A percentile compares a stretch with the other conserved stretches of the same genome.
Conservation (phyloP, 2,888 invertebrate species). For the Drosophila borealis region DNA sequence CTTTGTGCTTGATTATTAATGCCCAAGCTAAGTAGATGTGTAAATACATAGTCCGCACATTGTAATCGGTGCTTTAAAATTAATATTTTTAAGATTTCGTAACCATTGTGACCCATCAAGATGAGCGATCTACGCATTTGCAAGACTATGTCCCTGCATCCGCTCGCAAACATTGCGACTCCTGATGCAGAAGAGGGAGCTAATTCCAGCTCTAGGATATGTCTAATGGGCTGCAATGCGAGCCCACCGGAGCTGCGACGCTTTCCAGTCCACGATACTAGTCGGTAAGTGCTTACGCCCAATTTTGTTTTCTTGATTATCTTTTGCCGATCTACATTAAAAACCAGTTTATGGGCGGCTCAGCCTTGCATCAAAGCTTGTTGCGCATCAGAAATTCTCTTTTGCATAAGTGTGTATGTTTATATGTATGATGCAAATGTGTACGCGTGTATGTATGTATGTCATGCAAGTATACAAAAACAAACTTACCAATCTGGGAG, state of each 20-base stretch:
- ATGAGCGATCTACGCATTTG: slow-evolving; percentile 67
- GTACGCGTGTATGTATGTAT: slow-evolving; percentile 1
- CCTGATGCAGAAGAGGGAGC: background rate
- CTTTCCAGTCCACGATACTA: slow-evolving; percentile 76
- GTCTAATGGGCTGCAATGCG: slow-evolving; percentile 74
- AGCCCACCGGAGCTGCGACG: slow-evolving; percentile 72
- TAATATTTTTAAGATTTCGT: slow-evolving; percentile 1
- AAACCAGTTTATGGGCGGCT: slow-evolving; percentile 46
- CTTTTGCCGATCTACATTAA: slow-evolving; percentile 36
- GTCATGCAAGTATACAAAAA: slow-evolving; percentile 17
- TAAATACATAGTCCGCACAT: slow-evolving; percentile 20
- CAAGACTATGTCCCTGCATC: slow-evolving; percentile 60
- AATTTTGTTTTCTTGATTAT: slow-evolving; percentile 21
- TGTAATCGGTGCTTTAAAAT: slow-evolving; percentile 6
- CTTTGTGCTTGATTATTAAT: slow-evolving; percentile 21
- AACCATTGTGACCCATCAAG: background rate
- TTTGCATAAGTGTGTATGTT: slow-evolving; percentile 5
- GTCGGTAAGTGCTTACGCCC: slow-evolving; percentile 63
- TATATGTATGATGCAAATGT: background rate
- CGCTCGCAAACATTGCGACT: slow-evolving; percentile 31
- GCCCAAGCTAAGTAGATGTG: slow-evolving; percentile 27
- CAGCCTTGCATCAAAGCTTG: slow-evolving; percentile 51
- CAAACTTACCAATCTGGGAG: slow-evolving; percentile 17
- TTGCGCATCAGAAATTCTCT: slow-evolving; percentile 56
- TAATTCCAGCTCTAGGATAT: slow-evolving; percentile 47